A percentile compares a stretch with the other conserved stretches of the same genome.
These are phyloP conservation scores for Astreopora myriophthalma DNA, from an alignment of 64 coral and sea anemone genomes.

Conservation along the genomic window DNA sequence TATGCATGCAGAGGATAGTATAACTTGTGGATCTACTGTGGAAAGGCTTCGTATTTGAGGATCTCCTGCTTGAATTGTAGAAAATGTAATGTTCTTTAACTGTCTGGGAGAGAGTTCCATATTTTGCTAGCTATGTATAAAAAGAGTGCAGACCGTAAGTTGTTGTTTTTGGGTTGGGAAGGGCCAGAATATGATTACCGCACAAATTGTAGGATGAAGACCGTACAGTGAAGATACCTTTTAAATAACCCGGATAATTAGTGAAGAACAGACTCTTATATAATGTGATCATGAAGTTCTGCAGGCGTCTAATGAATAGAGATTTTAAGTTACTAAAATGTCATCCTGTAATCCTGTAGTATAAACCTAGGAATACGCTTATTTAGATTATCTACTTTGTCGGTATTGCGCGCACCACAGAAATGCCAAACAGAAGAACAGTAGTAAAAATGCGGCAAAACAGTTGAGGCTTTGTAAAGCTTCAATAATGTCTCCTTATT, in stretches of 20 bases:
- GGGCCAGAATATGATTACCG: conserved; percentile 13
- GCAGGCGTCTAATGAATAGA: background rate
- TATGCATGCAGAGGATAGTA: background rate
- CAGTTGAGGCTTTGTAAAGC: conserved; percentile 22
- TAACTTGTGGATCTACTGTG: conserved; percentile 8
- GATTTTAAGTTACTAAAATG: conserved; percentile 1
- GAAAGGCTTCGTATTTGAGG: conserved; percentile 39
- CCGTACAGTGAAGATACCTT: background rate
- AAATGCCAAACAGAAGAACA: conserved; percentile 50
- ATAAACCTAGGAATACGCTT: conserved; percentile 25
- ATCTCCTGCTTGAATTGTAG: conserved; percentile 43
- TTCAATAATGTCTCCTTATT: conserved; percentile 2
- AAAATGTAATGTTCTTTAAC: conserved; percentile 47
- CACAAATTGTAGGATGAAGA: conserved; percentile 25
- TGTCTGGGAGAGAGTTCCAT: conserved; percentile 69
- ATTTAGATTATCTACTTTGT: conserved; percentile 33
- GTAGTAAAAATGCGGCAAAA: conserved; percentile 39
- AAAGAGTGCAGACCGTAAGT: conserved; percentile 61
- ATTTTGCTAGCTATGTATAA: conserved; percentile 34
- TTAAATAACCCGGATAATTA: background rate
- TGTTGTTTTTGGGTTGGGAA: conserved; percentile 12
- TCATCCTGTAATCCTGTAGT: conserved; percentile 6
- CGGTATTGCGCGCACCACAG: conserved; percentile 24
- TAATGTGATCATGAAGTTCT: background rate
- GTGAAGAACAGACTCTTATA: background rate